A percentile compares a stretch with the other conserved stretches of the same genome.
Evolutionary conservation across 2,888 invertebrate genomes (phyloP).

Genomic region (Drosophila hamatofila): DNA sequence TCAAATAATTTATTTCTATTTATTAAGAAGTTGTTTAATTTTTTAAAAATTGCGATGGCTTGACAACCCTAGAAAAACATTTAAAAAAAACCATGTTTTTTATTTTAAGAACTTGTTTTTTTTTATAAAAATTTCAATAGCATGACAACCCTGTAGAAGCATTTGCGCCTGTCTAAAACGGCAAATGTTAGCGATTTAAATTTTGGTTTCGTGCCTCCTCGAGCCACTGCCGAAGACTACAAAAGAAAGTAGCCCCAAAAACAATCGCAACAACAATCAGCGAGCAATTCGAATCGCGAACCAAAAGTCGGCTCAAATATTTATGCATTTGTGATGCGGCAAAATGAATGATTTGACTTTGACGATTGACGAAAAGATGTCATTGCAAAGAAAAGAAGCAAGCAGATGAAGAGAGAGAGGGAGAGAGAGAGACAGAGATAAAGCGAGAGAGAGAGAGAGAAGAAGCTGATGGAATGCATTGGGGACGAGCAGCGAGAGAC

Average conservation of each 20-base stretch:
- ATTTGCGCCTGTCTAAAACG: constrained; percentile 43
- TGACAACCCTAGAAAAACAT: too few species aligned
- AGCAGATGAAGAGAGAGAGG: constrained; percentile 1
- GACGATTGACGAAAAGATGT: constrained; percentile 84
- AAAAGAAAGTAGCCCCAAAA: constrained; percentile 19
- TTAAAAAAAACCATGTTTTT: too few species aligned
- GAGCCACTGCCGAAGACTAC: constrained; percentile 11
- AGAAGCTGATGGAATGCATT: constrained; percentile 60
- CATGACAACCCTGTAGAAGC: constrained; percentile 43
- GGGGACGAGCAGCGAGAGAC: constrained; percentile 57
- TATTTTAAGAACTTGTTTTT: background rate
- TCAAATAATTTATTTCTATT: too few species aligned
- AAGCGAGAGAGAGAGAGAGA: constrained; percentile 20
- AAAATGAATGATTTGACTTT: constrained; percentile 84
- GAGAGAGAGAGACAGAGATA: constrained; percentile 15
- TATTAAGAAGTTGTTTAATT: too few species aligned
- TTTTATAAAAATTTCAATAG: background rate
- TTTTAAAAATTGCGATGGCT: too few species aligned
- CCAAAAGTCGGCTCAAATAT: constrained; percentile 55
- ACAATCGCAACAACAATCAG: constrained; percentile 75
- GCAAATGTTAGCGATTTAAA: constrained; percentile 60
- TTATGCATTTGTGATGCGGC: constrained; percentile 83
- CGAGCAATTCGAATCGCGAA: constrained; percentile 68
- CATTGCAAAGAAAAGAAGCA: constrained; percentile 47
- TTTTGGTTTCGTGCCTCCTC: constrained; percentile 38